These are phyloP conservation scores for Rhagonycha fulva DNA, from an alignment of 2,888 invertebrate genomes.

Conservation along the genomic window DNA sequence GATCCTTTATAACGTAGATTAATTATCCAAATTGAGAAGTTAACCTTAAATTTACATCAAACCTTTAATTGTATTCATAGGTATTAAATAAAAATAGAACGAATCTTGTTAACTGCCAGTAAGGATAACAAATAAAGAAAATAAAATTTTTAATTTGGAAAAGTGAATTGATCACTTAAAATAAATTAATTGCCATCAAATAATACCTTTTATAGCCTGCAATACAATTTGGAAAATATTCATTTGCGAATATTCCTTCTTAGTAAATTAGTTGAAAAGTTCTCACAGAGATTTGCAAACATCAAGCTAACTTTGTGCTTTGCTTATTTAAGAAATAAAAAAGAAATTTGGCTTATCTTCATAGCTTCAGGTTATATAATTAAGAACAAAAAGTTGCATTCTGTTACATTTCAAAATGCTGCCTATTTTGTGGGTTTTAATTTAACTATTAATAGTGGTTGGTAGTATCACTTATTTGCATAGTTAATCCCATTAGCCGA, in stretches of 20 bases:
- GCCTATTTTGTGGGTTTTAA: neutral
- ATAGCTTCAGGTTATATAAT: neutral
- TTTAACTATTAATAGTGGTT: neutral
- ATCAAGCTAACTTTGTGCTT: neutral
- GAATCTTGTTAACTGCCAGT: neutral
- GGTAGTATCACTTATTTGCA: neutral
- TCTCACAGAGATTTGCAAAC: neutral
- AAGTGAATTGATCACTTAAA: neutral
- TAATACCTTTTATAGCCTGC: neutral
- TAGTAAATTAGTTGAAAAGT: neutral
- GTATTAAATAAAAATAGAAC: neutral
- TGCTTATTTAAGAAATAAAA: neutral
- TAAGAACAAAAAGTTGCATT: neutral
- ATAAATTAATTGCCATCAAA: neutral
- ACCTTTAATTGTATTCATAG: neutral
- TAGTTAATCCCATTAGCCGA: neutral
- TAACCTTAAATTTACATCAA: slow-evolving; percentile 1
- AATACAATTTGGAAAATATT: neutral
- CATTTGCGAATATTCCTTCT: neutral
- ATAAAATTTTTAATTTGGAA: neutral
- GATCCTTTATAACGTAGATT: slow-evolving; percentile 9
- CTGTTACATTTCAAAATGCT: neutral
- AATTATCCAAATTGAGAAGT: slow-evolving; percentile 2
- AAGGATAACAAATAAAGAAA: neutral
- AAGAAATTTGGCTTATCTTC: neutral